Conservation (phyloP, 2,888 invertebrate species). For the Heliconius erato region DNA sequence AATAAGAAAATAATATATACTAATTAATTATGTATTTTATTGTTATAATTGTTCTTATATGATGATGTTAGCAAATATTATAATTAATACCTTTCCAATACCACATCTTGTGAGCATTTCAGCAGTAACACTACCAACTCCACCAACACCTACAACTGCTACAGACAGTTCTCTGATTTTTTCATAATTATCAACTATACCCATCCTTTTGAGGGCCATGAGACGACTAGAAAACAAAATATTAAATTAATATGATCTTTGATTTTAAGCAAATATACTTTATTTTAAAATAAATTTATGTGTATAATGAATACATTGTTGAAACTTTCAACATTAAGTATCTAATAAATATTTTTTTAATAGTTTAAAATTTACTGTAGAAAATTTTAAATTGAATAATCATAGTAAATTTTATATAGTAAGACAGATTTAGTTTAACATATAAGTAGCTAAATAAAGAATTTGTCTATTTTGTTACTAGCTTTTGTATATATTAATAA, state of each 20-base stretch:
- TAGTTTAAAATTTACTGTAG: neutral
- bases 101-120: slow-evolving; percentile 99
- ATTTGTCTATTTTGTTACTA: neutral
- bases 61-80: too few species aligned
- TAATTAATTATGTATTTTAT: neutral
- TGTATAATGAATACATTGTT: neutral
- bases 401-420: neutral
- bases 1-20: too few species aligned
- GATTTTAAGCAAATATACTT: too few species aligned
- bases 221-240: slow-evolving; percentile 89
- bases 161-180: slow-evolving; percentile 95
- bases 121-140: slow-evolving; percentile 99
- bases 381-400: neutral
- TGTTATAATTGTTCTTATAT: neutral
- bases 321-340: neutral
- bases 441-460: neutral
- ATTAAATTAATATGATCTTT: neutral
- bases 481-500: neutral
- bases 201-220: slow-evolving; percentile 99
- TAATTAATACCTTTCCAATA: slow-evolving; percentile 92
- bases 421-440: neutral
- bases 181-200: slow-evolving; percentile 99
- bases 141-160: slow-evolving; percentile 98
- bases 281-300: too few species aligned
- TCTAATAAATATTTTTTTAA: neutral